Base-by-base conservation (phyloP, 2,888 invertebrate genomes). In the Diachrysia chrysitis region DNA sequence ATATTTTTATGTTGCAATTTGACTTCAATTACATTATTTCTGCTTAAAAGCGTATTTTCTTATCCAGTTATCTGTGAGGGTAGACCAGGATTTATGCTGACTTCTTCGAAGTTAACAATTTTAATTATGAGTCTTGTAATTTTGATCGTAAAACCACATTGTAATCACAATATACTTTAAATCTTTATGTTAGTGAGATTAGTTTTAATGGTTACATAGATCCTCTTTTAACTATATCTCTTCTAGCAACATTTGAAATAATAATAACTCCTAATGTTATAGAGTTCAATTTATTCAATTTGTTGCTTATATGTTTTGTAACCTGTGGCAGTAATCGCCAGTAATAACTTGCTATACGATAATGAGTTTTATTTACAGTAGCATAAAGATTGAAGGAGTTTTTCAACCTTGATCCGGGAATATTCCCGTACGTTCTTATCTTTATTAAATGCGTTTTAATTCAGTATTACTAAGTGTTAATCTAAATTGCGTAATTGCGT, bases 401-500 rank as follows among this genome's bases (percentile, higher is more conserved):
- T 63, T 62, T 64, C 64, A 66, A 76, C 77, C 69, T 73, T 83
- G 73, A 73, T 83, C 76, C 81, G 73, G 76, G 73, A 76, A 73
- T 75, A 83, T 81, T 79, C 60, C 74, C 61, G 71, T 25, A 67
- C 68, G 78, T 69, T 72, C 64, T 78, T 84, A 85, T 84, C 83
- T 82, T 59, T 78, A 76, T 81, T 78, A 71, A 78, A 79, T 78
- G 80, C 79, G 82, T 85, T 88, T 88, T 86, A 85, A 88, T 88
- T 86, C 84, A 69, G 80, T 78, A 83, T 85, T 85, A 79, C 83
- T 77, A 72, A 83, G 81, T 83, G 82, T 83, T 88, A 87, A 87
- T 89, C 85, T 85, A 80, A 84, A 89, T 93, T 92, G 90, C 87
- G 90, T 90, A 91, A 92, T 87, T 85, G 89, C 89, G 88, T 89